Evolutionary conservation across 2,113 vertebrate genomes (phyloP), one percentile per base, ranked within the genome.

Genomic region (Pagrus major): DNA sequence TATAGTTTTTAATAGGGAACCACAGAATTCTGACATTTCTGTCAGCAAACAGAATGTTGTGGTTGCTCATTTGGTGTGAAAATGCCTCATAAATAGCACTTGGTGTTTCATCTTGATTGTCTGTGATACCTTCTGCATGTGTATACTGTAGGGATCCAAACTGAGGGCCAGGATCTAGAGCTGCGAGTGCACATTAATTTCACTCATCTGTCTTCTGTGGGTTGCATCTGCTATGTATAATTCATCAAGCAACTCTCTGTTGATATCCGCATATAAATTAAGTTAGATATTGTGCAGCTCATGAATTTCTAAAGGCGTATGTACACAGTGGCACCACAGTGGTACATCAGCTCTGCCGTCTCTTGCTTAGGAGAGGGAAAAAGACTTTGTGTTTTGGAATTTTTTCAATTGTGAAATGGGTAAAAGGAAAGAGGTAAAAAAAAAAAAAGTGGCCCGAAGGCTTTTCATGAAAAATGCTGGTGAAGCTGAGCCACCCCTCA

Each of bases 211-310:
- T 88, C 86, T 92, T 88, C 80, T 76, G 78, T 76, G 86, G 84
- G 65, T 86, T 88, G 86, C 83, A 88, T 91, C 71, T 86, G 86
- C 81, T 4, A 90, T 92, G 89, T 89, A 90, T 92, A 91, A 93
- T 92, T 93, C 88, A 93, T 93, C 82, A 89, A 83, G 86, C 65
- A 80, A 84, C 82, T 82, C 83, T 82, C 82, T 78, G 88, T 88
- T 86, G 86, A 88, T 93, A 89, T 81, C 84, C 55, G 89, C 89
- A 89, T 90, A 89, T 91, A 85, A 89, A 93, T 91, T 78, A 90
- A 90, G 77, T 91, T 79, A 16, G 79, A 88, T 89, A 84, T 91
- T 85, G 81, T 87, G 85, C 88, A 63, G 84, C 88, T 91, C 88
- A 89, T 93, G 89, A 87, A 91, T 92, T 87, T 92, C 76, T 84